Percentiles rank a stretch among this genome's conserved stretches.
Evolutionary conservation across 1,140 invertebrate species (phyloP).

Genomic region (Atta cephalotes): DNA sequence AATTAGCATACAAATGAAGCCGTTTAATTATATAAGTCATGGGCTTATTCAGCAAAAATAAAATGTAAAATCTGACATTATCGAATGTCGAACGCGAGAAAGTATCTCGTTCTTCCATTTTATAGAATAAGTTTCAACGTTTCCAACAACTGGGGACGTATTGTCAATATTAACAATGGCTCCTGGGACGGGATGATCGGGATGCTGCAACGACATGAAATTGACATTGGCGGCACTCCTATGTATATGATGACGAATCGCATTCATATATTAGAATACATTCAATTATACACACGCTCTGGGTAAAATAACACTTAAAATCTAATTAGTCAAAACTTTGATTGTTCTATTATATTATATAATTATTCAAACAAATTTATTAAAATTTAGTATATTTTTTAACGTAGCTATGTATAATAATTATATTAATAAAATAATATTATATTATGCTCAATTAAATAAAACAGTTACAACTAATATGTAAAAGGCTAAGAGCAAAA

Average conservation of each 20-base stretch:
- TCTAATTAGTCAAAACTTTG: neutral
- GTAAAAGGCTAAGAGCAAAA: too few relatives aligned
- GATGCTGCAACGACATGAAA: constrained; percentile 86
- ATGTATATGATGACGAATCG: constrained; percentile 88
- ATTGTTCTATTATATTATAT: neutral
- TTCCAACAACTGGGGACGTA: constrained; percentile 86
- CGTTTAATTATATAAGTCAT: neutral
- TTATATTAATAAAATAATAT: too few relatives aligned
- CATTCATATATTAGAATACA: constrained; percentile 87
- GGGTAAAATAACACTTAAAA: constrained; percentile 65
- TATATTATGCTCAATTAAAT: too few relatives aligned
- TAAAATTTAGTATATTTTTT: too few relatives aligned
- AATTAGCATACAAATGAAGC: neutral
- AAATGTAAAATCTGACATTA: neutral
- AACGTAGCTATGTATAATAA: too few relatives aligned
- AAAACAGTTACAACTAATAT: too few relatives aligned
- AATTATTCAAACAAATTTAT: neutral
- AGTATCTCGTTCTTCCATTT: neutral
- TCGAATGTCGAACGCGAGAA: neutral
- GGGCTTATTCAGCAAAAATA: neutral
- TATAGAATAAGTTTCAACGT: constrained; percentile 83
- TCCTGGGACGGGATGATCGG: constrained; percentile 89
- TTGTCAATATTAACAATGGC: constrained; percentile 71
- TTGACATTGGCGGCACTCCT: constrained; percentile 89
- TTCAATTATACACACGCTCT: constrained; percentile 88